Conservation (phyloP, 2,797 vertebrate species). For the Sparidentex hasta region DNA sequence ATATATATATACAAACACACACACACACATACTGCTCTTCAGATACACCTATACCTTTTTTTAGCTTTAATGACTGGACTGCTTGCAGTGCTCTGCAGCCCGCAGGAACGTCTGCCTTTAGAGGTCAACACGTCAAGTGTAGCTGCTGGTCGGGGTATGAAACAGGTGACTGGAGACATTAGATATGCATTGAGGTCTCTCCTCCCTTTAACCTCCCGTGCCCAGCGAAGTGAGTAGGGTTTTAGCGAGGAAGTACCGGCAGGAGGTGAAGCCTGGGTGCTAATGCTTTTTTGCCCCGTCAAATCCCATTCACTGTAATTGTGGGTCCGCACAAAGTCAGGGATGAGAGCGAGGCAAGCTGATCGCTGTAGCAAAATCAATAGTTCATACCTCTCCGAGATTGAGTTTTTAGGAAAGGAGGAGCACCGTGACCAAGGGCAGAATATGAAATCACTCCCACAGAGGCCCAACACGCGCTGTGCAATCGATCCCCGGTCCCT, state of each 20-base stretch:
- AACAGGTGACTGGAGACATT: conserved; percentile 61
- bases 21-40: too few relatives aligned
- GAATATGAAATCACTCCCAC: conserved; percentile 81
- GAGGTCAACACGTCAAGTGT: conserved; percentile 46
- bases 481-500: conserved; percentile 76
- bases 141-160: conserved; percentile 44
- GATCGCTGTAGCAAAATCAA: conserved; percentile 80
- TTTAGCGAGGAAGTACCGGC: conserved; percentile 62
- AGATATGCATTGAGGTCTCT: conserved; percentile 71
- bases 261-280: conserved; percentile 55
- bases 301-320: conserved; percentile 77
- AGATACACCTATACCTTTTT: not conserved
- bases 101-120: conserved; percentile 32
- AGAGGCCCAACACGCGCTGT: conserved; percentile 50
- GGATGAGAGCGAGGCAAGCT: conserved; percentile 70
- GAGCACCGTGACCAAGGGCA: conserved; percentile 76
- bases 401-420: conserved; percentile 83
- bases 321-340: conserved; percentile 69
- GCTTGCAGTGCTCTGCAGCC: conserved; percentile 1
- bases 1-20: too few relatives aligned
- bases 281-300: conserved; percentile 64
- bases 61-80: not conserved
- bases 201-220: conserved; percentile 61
- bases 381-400: conserved; percentile 85
- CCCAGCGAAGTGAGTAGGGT: conserved; percentile 36